A percentile compares a stretch with the other conserved stretches of the same genome.
Conservation (phyloP, 2,113 vertebrate genomes). For the Garra rufa region DNA sequence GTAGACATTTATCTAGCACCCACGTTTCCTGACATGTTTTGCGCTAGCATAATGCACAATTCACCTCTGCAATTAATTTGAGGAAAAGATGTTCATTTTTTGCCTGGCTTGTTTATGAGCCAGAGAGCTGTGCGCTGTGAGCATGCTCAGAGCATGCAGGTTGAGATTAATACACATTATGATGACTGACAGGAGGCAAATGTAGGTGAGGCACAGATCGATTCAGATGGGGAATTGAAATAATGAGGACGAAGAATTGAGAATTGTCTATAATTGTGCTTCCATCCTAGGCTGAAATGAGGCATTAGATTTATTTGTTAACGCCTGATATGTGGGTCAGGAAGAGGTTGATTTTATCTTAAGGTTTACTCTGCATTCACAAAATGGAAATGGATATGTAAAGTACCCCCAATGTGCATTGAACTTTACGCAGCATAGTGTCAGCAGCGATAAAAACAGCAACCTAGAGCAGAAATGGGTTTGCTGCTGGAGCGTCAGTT, state of each 20-base stretch:
- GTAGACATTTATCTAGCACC: neutral
- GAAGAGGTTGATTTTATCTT: neutral
- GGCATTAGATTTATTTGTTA: constrained; percentile 12
- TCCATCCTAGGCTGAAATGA: neutral
- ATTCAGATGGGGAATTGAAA: constrained; percentile 22
- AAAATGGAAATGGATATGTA: constrained; percentile 8
- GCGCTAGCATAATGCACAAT: neutral
- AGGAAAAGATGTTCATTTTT: neutral
- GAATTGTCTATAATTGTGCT: constrained; percentile 21
- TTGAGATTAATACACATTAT: constrained; percentile 28
- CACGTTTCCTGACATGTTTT: neutral
- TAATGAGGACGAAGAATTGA: constrained; percentile 34
- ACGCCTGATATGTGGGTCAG: neutral
- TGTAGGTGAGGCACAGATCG: constrained; percentile 25
- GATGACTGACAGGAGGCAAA: constrained; percentile 35
- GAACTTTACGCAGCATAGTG: constrained; percentile 33
- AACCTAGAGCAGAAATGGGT: neutral
- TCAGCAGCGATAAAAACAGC: neutral
- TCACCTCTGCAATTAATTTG: neutral
- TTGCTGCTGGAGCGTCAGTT: constrained; percentile 24
- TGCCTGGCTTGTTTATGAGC: neutral
- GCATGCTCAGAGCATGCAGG: constrained; percentile 34
- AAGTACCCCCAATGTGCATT: neutral
- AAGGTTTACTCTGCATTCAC: neutral
- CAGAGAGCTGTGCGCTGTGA: neutral